Base-by-base conservation (phyloP, 2,113 vertebrate genomes). In the Pongo abelii region DNA sequence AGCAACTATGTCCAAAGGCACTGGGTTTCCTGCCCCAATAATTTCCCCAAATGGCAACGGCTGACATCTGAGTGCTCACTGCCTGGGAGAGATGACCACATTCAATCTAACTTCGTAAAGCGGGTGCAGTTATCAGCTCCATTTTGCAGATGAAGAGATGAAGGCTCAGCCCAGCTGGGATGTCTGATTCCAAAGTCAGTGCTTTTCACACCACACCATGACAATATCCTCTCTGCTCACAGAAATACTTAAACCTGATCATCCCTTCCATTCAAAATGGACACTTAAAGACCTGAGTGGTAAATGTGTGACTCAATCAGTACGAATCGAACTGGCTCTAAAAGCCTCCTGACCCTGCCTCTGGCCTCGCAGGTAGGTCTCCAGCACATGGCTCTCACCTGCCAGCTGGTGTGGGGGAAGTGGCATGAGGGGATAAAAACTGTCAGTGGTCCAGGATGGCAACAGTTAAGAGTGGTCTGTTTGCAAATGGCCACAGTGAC, bases 81-180 rank as follows among this genome's bases (percentile, higher is more conserved):
- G 13, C 67, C 80, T 35, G 8, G 22, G 30, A 57, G 57, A 30
- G 89, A 83, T 7, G 5, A 20, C 30, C 64, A 50, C 22, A 11
- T 13, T 67, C 12, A 5, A 13, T n/a, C 57, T 1, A 30, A 67
- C 55, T 61, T n/a, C 25, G 46, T 6, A 17, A 77, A 40, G 35
- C 0, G 59, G 88, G 23, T 59, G 40, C 46, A 5, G 3, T 1
- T 3, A 38, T 23, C 46, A 43, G 50, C 78, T 93, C 74, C 25
- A 0, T 40, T 78, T 52, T 14, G 57, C 6, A 8, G 46, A 55
- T 18, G 57, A 9, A 22, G 13, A 3, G 6, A 30, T 6, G 0
- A 1, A 50, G 40, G 23, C 59, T 72, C 8, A 4, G 40, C 38
- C n/a, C 6, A 16, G 70, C 50, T 2, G 0, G 7, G 8, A 6